Evolutionary conservation across 2,797 vertebrate genomes (phyloP).

Genomic region (Leontopithecus rosalia): DNA sequence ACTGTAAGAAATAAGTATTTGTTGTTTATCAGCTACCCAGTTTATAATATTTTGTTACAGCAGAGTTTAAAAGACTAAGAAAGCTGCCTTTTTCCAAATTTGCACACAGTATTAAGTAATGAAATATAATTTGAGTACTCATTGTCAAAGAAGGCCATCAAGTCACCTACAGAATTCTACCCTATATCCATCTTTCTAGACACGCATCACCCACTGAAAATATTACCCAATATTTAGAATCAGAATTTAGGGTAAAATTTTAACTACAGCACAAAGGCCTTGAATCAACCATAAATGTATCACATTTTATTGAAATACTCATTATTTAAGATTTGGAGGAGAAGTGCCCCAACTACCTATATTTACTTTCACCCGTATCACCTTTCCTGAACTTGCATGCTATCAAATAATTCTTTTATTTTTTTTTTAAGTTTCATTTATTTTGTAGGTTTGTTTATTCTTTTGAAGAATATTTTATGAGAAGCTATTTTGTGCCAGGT

Average conservation of each 20-base stretch:
- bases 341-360: not conserved
- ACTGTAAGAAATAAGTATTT: not conserved
- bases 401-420: not conserved
- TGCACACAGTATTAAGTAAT: constrained; percentile 46
- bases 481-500: not conserved
- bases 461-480: not conserved
- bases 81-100: not conserved
- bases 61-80: not conserved
- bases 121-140: constrained; percentile 2
- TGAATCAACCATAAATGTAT: not conserved
- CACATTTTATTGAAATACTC: not conserved
- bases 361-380: not conserved
- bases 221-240: not conserved
- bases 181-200: not conserved
- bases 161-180: not conserved
- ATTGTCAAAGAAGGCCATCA: not conserved
- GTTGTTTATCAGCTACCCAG: not conserved
- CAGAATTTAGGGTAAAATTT: not conserved
- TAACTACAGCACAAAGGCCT: not conserved
- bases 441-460: not conserved
- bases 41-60: not conserved
- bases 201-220: not conserved
- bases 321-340: not conserved
- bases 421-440: not conserved
- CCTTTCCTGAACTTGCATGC: not conserved